These are phyloP conservation scores for Neoniphon sammara DNA, from an alignment of 2,797 vertebrate genomes.

Conservation along the genomic window DNA sequence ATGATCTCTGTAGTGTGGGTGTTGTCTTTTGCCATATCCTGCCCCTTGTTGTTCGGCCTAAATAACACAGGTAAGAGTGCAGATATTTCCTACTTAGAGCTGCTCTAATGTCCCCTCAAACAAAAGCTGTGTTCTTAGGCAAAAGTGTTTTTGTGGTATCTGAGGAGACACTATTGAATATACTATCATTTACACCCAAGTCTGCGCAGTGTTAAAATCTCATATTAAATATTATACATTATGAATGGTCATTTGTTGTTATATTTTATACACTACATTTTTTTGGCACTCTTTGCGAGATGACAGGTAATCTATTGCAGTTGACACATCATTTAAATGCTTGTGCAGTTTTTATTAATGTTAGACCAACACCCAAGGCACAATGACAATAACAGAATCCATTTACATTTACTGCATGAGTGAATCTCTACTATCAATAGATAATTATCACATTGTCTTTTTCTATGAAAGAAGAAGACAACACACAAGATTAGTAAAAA, in stretches of 20 bases:
- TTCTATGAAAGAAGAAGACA: too few relatives aligned
- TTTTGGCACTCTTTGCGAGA: background rate
- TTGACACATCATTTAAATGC: background rate
- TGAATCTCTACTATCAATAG: conserved; percentile 3
- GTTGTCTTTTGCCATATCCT: conserved; percentile 97
- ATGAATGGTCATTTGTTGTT: background rate
- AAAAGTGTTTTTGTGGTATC: background rate
- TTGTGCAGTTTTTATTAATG: background rate
- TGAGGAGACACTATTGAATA: background rate
- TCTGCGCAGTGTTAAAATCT: background rate
- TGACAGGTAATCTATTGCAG: too few relatives aligned
- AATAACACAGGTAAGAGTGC: conserved; percentile 92
- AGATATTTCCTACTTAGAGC: background rate
- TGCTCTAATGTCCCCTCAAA: background rate
- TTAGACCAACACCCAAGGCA: background rate
- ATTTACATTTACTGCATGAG: background rate
- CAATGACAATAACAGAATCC: background rate
- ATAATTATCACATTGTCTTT: too few relatives aligned
- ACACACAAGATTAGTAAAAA: too few relatives aligned
- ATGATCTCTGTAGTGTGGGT: conserved; percentile 99
- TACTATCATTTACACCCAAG: conserved; percentile 23
- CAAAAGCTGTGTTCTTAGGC: background rate
- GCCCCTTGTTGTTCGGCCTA: conserved; percentile 95
- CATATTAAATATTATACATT: background rate
- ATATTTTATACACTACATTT: background rate